These are phyloP conservation scores for Sinocyclocheilus anophthalmus DNA, from an alignment of 2,113 vertebrate genomes.

Conservation along the genomic window DNA sequence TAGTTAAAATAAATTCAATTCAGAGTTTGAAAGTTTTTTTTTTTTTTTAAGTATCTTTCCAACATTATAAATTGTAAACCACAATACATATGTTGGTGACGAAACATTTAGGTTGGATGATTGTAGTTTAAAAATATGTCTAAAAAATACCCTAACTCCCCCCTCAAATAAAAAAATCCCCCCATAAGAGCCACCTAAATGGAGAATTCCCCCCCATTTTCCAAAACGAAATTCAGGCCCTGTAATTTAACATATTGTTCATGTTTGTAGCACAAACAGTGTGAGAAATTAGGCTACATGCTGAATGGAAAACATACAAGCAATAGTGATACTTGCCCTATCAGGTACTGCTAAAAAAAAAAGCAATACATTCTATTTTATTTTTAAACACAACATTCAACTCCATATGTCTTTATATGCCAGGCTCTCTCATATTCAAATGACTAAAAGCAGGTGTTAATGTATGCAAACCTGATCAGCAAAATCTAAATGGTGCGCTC, in stretches of 20 bases:
- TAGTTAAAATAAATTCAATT: too few species aligned
- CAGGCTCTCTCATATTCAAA: constrained; percentile 31
- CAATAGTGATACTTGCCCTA: not conserved
- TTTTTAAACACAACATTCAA: constrained; percentile 28
- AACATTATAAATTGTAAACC: too few species aligned
- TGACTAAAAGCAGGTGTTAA: constrained; percentile 15
- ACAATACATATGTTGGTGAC: too few species aligned
- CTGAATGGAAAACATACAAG: not conserved
- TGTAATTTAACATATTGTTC: not conserved
- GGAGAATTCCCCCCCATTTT: too few species aligned
- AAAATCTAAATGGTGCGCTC: constrained; percentile 17
- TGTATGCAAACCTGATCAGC: constrained; percentile 47
- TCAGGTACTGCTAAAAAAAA: not conserved
- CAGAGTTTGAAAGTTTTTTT: too few species aligned
- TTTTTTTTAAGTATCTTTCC: too few species aligned
- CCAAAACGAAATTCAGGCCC: too few species aligned
- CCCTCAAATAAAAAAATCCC: too few species aligned
- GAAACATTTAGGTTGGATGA: too few species aligned
- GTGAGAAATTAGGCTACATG: not conserved
- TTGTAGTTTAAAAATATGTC: too few species aligned
- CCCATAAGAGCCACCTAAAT: too few species aligned
- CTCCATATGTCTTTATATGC: not conserved
- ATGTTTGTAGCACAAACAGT: not conserved
- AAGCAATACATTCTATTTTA: not conserved
- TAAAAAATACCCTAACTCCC: too few species aligned